These are phyloP conservation scores for Mesitornis unicolor DNA, from an alignment of 2,113 vertebrate species.

Conservation along the genomic window DNA sequence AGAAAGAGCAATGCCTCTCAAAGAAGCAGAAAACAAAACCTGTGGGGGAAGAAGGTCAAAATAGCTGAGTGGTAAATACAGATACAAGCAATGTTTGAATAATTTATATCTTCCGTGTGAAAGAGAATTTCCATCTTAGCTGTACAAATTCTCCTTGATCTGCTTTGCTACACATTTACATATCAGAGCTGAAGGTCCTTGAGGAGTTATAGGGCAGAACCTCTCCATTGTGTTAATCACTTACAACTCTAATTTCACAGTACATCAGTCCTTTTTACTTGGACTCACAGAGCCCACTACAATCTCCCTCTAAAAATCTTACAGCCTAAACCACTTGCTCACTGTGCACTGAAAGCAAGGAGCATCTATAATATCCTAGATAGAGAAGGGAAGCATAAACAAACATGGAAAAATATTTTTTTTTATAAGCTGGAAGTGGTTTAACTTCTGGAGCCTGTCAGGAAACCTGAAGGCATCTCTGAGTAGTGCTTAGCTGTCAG, in stretches of 20 bases:
- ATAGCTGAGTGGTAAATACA: neutral
- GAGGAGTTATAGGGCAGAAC: conserved; percentile 63
- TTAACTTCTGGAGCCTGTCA: neutral
- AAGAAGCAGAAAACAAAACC: neutral
- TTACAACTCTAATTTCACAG: conserved; percentile 69
- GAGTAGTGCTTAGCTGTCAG: neutral
- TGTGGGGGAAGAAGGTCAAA: neutral
- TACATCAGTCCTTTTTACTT: conserved; percentile 40
- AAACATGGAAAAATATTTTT: neutral
- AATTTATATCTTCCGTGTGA: neutral
- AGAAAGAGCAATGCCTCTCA: neutral
- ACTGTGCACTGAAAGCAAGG: neutral
- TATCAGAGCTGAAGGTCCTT: conserved; percentile 57
- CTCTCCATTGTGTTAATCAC: conserved; percentile 70
- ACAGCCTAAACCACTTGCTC: conserved; percentile 7
- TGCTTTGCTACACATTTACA: conserved; percentile 57
- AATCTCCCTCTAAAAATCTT: conserved; percentile 10
- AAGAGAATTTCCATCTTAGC: conserved; percentile 45
- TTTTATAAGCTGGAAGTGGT: neutral
- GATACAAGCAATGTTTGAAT: conserved; percentile 16
- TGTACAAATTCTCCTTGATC: conserved; percentile 46
- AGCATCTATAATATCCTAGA: neutral
- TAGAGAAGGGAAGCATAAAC: neutral
- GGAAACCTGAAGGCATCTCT: neutral
- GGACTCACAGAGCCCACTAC: neutral